phyloP scores from a whole-genome alignment of 2,113 vertebrate species.

The Rhodinocichla rosea region DNA sequence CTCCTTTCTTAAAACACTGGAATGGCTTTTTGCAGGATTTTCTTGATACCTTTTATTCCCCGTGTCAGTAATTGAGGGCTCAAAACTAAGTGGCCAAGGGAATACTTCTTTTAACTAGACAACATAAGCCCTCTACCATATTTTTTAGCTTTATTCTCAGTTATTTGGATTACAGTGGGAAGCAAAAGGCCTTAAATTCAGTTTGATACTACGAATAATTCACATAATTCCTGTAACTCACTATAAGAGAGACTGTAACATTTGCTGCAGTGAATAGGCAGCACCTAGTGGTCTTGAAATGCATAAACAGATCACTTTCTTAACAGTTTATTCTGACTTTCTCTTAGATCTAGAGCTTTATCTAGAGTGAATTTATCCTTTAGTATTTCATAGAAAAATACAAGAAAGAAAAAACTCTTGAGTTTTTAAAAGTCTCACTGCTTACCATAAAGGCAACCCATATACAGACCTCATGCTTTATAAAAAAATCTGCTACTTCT shows the following conservation, averaged over 20 bases:
- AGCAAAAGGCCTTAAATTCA: not conserved
- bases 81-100: not conserved
- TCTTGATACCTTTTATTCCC: not conserved
- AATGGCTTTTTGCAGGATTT: slow-evolving; percentile 23
- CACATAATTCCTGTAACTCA: not conserved
- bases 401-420: not conserved
- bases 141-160: slow-evolving; percentile 7
- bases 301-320: not conserved
- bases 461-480: not conserved
- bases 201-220: not conserved
- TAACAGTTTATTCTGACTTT: not conserved
- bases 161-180: not conserved
- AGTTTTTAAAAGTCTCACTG: not conserved
- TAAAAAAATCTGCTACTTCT: not conserved
- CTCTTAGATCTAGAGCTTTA: not conserved
- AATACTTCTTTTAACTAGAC: not conserved
- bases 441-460: not conserved
- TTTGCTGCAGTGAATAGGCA: slow-evolving; percentile 7
- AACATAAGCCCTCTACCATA: not conserved
- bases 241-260: not conserved
- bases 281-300: slow-evolving; percentile 40
- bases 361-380: not conserved
- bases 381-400: not conserved
- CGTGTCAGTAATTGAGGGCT: not conserved
- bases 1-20: not conserved